Evolutionary conservation across 2,797 vertebrate genomes (phyloP).

Genomic region (Coreius guichenoti): DNA sequence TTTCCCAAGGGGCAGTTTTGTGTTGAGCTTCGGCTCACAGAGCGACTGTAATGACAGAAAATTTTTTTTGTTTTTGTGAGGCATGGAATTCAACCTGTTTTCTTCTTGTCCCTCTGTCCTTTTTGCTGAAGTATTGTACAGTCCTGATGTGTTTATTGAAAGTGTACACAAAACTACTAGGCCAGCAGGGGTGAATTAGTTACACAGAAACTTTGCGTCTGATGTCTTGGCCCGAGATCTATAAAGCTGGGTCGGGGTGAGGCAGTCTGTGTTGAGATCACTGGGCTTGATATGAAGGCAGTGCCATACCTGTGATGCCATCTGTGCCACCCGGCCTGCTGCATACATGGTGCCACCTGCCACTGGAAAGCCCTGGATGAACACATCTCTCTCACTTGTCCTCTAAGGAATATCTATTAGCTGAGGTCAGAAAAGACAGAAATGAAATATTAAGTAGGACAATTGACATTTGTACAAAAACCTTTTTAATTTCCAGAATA

Average conservation of each 20-base stretch:
- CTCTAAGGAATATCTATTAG: slow-evolving; percentile 59
- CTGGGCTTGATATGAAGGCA: slow-evolving; percentile 78
- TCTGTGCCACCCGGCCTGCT: slow-evolving; percentile 75
- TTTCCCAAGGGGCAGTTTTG: slow-evolving; percentile 18
- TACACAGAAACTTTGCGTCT: slow-evolving; percentile 51
- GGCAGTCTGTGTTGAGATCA: slow-evolving; percentile 72
- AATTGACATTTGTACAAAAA: background rate
- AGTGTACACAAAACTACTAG: slow-evolving; percentile 39
- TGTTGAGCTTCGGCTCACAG: background rate
- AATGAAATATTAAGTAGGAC: slow-evolving; percentile 25
- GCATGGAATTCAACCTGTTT: slow-evolving; percentile 48
- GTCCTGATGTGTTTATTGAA: slow-evolving; percentile 37
- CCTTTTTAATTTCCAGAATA: background rate
- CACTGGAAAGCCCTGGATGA: slow-evolving; percentile 66
- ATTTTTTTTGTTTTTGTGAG: slow-evolving; percentile 55
- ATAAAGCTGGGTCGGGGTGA: slow-evolving; percentile 48
- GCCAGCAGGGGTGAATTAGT: slow-evolving; percentile 48
- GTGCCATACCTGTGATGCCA: slow-evolving; percentile 79
- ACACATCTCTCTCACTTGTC: slow-evolving; percentile 70
- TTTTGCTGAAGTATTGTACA: slow-evolving; percentile 39
- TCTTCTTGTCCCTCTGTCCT: slow-evolving; percentile 28
- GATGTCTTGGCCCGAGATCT: slow-evolving; percentile 54
- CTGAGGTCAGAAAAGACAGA: slow-evolving; percentile 41
- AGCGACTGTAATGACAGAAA: slow-evolving; percentile 29
- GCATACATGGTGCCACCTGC: slow-evolving; percentile 70